Evolutionary conservation across 2,888 invertebrate species (phyloP).

Genomic region (Nudaria mundana): DNA sequence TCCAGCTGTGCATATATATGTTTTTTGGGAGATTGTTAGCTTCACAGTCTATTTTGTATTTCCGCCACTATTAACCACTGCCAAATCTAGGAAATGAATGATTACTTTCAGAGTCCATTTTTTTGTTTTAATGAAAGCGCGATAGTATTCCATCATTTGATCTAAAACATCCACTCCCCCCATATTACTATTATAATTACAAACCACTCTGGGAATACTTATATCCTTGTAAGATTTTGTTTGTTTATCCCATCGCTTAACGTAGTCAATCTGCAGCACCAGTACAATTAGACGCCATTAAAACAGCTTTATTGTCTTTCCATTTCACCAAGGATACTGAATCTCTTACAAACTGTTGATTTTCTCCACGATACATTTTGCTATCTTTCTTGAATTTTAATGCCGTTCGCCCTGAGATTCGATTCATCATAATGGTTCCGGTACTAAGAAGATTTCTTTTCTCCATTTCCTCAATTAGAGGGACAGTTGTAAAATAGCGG

Average conservation of each 20-base stretch:
- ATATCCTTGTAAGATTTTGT: slow-evolving; percentile 18
- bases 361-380: no score
- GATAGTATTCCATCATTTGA: slow-evolving; percentile 30
- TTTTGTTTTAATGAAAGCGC: slow-evolving; percentile 35
- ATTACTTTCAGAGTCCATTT: slow-evolving; percentile 40
- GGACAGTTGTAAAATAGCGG: no score
- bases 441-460: background rate
- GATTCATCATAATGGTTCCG: no score
- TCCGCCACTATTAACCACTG: slow-evolving; percentile 30
- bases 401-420: no score
- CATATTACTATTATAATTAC: slow-evolving; percentile 26
- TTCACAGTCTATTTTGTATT: slow-evolving; percentile 20
- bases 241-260: slow-evolving; percentile 25
- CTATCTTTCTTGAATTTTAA: no score
- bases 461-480: no score
- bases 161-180: slow-evolving; percentile 25
- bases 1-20: no score
- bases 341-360: no score
- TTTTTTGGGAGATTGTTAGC: no score
- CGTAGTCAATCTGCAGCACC: background rate
- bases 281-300: no score
- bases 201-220: slow-evolving; percentile 18
- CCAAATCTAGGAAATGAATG: slow-evolving; percentile 33
- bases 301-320: no score
- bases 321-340: no score